Evolutionary conservation across 2,888 invertebrate species (phyloP).

Genomic region (Linnaemya tessellans): DNA sequence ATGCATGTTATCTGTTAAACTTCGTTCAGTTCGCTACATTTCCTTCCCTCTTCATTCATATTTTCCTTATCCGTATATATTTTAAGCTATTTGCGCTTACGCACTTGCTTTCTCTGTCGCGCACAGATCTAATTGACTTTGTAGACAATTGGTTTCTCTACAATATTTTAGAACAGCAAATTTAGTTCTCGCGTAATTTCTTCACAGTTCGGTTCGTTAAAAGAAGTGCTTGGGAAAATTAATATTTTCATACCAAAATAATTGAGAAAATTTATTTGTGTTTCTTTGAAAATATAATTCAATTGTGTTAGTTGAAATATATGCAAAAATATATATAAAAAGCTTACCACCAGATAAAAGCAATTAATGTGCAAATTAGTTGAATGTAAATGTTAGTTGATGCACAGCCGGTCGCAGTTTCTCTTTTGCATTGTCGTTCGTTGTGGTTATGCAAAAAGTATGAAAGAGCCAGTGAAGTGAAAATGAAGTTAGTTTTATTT

Average conservation of each 20-base stretch:
- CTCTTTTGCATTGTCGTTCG: neutral
- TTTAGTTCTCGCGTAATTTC: neutral
- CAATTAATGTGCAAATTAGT: too few relatives aligned
- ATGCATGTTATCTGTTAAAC: too few relatives aligned
- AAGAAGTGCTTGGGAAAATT: neutral
- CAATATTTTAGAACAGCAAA: too few relatives aligned
- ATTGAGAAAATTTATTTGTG: neutral
- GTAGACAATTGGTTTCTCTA: too few relatives aligned
- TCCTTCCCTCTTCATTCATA: too few relatives aligned
- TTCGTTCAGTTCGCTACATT: too few relatives aligned
- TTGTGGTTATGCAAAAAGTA: neutral
- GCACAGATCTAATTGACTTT: too few relatives aligned
- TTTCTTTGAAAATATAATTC: neutral
- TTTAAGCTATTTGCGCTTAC: too few relatives aligned
- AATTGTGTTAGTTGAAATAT: neutral
- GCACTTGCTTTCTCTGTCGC: too few relatives aligned
- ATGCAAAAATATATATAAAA: neutral
- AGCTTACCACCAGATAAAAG: too few relatives aligned
- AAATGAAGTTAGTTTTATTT: neutral
- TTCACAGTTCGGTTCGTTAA: neutral
- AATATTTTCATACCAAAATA: neutral
- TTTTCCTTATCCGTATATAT: too few relatives aligned
- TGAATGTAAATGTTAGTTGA: too few relatives aligned
- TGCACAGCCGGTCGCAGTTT: neutral
- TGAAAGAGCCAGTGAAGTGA: neutral